These are phyloP conservation scores for Patella vulgata DNA, from an alignment of 1,140 invertebrate species.

Conservation along the genomic window DNA sequence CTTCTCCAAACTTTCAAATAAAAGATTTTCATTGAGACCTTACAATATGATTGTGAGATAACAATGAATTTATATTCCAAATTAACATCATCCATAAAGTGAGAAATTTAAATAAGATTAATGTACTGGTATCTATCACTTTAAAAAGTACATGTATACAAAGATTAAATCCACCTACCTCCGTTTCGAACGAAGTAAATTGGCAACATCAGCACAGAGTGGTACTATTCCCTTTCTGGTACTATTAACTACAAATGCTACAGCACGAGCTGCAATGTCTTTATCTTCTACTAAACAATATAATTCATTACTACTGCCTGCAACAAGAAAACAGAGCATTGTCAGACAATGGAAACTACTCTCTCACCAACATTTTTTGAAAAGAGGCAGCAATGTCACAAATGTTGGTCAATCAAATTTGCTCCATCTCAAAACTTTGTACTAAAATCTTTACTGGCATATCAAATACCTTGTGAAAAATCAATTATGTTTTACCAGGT, in stretches of 20 bases:
- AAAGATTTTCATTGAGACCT: background rate
- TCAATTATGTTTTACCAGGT: too few relatives aligned
- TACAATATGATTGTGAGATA: background rate
- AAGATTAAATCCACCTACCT: slow-evolving; percentile 46
- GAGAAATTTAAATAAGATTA: too few relatives aligned
- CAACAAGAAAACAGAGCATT: slow-evolving; percentile 24
- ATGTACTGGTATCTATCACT: too few relatives aligned
- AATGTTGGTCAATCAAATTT: background rate
- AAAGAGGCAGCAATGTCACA: background rate
- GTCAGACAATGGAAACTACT: too few relatives aligned
- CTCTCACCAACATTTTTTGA: background rate
- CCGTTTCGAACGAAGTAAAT: slow-evolving; percentile 55
- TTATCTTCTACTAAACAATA: slow-evolving; percentile 62
- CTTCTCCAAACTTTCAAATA: slow-evolving; percentile 55
- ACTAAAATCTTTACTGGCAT: background rate
- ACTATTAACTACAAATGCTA: slow-evolving; percentile 67
- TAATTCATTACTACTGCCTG: slow-evolving; percentile 53
- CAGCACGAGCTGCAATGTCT: slow-evolving; percentile 64
- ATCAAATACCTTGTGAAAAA: too few relatives aligned
- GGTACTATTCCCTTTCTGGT: slow-evolving; percentile 66
- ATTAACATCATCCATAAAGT: too few relatives aligned
- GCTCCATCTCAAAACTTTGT: background rate
- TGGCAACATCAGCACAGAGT: slow-evolving; percentile 65
- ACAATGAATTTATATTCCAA: background rate
- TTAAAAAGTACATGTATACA: too few relatives aligned